Base-by-base conservation (phyloP, 2,888 invertebrate species). In the Euphydryas editha region DNA sequence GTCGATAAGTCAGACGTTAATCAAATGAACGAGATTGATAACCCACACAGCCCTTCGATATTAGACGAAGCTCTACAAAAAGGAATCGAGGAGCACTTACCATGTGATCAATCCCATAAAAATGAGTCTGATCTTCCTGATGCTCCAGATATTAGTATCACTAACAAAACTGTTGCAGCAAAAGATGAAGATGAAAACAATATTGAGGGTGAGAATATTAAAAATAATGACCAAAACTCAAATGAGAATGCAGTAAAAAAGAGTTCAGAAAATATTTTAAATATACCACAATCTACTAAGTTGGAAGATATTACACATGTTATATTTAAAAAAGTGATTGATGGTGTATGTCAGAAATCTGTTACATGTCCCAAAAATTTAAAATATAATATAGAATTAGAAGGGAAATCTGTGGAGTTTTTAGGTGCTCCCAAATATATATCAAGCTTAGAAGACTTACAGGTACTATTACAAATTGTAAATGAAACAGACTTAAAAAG, bases 391-490 rank as follows among this genome's bases (percentile, higher is more conserved):
- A 82, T 93, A 73, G 87, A 88, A 72, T 78, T 93, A 65, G 82
- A 87, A 65, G 90, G 86, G 13, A 90, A 89, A 74, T 75, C 85
- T 69, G 86, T 92, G 59, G 87, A 92, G 73, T 84, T 93, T 72
- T 74, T 93, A 68, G 93, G 93, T 68, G 93, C 93, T 66, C 93
- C 93, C n/a, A 88, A 88, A 76, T 83, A 80, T 75, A 87, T 93
- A 72, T 83, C 87, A 68, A 89, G 83, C 77, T 78, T 89, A 79
- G 92, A 90, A 73, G 93, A 93, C 75, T 81, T 93, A 73, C 78
- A 88, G 82, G 90, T 93, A 71, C 79, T 93, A 69, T 82, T 93
- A 75, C 90, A 93, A 80, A 93, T 93, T 77, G 92, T 93, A 62
- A 86, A 93, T 77, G 92, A 93, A 73, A 89, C 85, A 78, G 84